Conservation (phyloP, 2,797 vertebrate species). For the Neostethus bicornis region DNA sequence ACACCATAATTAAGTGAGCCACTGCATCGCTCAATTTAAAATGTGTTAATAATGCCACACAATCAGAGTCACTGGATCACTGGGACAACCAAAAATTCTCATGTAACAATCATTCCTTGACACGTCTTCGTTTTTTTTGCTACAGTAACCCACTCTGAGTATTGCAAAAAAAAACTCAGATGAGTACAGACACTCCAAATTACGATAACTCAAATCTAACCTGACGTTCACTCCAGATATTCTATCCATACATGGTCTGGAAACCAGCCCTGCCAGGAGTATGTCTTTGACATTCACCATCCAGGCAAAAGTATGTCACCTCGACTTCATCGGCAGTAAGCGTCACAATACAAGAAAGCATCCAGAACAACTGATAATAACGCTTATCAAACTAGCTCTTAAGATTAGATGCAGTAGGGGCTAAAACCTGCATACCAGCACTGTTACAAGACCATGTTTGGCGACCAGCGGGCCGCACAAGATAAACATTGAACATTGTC, state of each 20-base stretch:
- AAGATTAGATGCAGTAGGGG: conserved; percentile 60
- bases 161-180: conserved; percentile 17
- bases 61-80: no score
- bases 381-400: conserved; percentile 57
- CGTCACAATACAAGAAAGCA: conserved; percentile 52
- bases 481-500: conserved; percentile 60
- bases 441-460: conserved; percentile 72
- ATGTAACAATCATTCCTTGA: no score
- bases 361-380: conserved; percentile 75
- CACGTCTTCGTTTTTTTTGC: conserved; percentile 21
- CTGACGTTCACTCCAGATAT: neutral
- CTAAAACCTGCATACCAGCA: conserved; percentile 50
- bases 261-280: conserved; percentile 37
- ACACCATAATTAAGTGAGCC: no score
- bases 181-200: neutral
- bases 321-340: conserved; percentile 36
- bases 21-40: no score
- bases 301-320: conserved; percentile 29
- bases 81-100: no score
- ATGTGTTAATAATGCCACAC: no score
- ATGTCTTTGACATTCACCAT: conserved; percentile 53
- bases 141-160: conserved; percentile 15
- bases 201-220: conserved; percentile 2
- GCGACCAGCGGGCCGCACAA: conserved; percentile 48
- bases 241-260: conserved; percentile 67